Base-by-base conservation (phyloP, 2,888 invertebrate genomes). In the Autographa gamma region DNA sequence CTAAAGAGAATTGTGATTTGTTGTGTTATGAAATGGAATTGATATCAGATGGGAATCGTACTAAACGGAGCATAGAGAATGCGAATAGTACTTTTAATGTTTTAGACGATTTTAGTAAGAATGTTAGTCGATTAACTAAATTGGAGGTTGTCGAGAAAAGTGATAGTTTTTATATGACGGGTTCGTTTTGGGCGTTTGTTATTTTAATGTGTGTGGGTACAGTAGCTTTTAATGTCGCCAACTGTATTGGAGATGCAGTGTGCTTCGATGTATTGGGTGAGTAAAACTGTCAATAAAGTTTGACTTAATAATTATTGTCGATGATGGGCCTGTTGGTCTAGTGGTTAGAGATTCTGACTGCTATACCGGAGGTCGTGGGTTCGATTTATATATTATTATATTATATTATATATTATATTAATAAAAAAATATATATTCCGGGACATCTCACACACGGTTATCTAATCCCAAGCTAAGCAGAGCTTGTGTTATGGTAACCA, bases 241-340 rank as follows among this genome's bases (percentile, higher is more conserved):
- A 98, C 85, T 98, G 98, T 61, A 97, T 99, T 54, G 98, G 98
- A 54, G 99, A 99, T 91, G 98, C 98, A 0, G 97, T 99, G 41
- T 98, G 98, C 89, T 98, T 98, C 87, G 98, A 98, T 91, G 97
- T 98, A 32, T 95, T 99, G 54, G 98, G 98, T 97, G 90, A 93
- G 95, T 54, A 8, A 25, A 25, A 25, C 25, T 25, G 1, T 25
- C 25, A 25, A 25, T 25, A 2, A 25, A 25, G 25, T 25, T 25
- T 25, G 25, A 25, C 25, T 25, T 25, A 25, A 25, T 25, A 25
- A 25, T 25, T 25, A 54, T n/a, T n/a, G n/a, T n/a, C n/a, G n/a
- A n/a, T n/a, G n/a, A n/a, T n/a, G n/a, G n/a, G n/a, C n/a, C n/a
- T n/a, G n/a, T n/a, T n/a, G n/a, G n/a, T n/a, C n/a, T n/a, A n/a